Percentiles rank a stretch among this genome's conserved stretches.
Conservation (phyloP, 2,797 vertebrate species). For the Diplodus puntazzo region DNA sequence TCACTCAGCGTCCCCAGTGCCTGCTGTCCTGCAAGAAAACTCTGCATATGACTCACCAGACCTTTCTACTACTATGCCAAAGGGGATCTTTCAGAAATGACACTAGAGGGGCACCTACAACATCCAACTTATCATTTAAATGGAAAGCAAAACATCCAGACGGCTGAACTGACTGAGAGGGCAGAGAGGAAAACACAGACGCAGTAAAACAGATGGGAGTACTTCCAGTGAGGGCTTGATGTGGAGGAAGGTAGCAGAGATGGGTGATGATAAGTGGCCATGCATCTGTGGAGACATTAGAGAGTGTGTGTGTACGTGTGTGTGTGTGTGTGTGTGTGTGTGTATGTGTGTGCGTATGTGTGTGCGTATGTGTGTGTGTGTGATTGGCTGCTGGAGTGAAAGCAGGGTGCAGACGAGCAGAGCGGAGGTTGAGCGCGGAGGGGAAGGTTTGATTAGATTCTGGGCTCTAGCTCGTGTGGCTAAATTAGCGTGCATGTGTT, state of each 20-base stretch:
- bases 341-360: not conserved
- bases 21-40: no score
- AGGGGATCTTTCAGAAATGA: not conserved
- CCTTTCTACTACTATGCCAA: no score
- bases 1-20: no score
- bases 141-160: conserved; percentile 3
- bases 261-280: conserved; percentile 16
- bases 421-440: conserved; percentile 41
- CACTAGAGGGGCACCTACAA: conserved; percentile 19
- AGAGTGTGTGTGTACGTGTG: not conserved
- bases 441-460: conserved; percentile 70
- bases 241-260: conserved; percentile 15
- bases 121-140: conserved; percentile 1
- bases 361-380: not conserved
- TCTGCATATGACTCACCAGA: no score
- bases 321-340: conserved; percentile 6
- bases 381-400: conserved; percentile 41
- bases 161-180: not conserved
- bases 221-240: conserved; percentile 6
- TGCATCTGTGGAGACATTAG: conserved; percentile 10
- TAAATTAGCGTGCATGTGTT: conserved; percentile 37
- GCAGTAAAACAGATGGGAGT: conserved; percentile 8
- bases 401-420: conserved; percentile 38
- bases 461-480: conserved; percentile 36
- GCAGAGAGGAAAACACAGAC: not conserved